Percentiles rank a stretch among this genome's conserved stretches.
These are phyloP conservation scores for Streblospio benedicti DNA, from an alignment of 1,140 invertebrate genomes.

Conservation along the genomic window DNA sequence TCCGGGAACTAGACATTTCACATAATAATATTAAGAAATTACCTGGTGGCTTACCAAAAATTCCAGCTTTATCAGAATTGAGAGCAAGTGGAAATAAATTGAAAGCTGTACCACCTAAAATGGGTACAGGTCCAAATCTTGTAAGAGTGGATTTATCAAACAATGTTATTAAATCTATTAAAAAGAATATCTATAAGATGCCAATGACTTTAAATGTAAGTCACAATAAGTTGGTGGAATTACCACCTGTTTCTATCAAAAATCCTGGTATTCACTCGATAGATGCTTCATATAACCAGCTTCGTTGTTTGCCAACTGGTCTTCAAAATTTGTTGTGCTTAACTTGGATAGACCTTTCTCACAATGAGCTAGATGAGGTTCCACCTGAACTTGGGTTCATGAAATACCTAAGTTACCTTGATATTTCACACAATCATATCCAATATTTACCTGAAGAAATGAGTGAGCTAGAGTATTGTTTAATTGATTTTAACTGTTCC, in stretches of 20 bases:
- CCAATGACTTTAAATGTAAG: conserved; percentile 29
- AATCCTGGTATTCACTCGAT: conserved; percentile 27
- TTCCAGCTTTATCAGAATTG: conserved; percentile 27
- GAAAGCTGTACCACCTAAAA: conserved; percentile 27
- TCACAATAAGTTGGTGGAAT: conserved; percentile 34
- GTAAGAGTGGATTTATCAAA: conserved; percentile 32
- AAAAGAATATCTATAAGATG: conserved; percentile 39
- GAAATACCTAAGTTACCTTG: conserved; percentile 34
- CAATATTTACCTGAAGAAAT: conserved; percentile 33
- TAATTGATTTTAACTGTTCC: conserved; percentile 13
- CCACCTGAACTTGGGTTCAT: conserved; percentile 31
- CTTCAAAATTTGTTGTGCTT: conserved; percentile 33
- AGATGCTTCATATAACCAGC: conserved; percentile 35
- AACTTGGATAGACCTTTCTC: conserved; percentile 31
- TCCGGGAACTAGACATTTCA: conserved; percentile 32
- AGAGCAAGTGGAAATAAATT: conserved; percentile 26
- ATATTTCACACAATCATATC: conserved; percentile 34
- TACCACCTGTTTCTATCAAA: conserved; percentile 35
- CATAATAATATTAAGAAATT: conserved; percentile 38
- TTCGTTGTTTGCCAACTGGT: conserved; percentile 31
- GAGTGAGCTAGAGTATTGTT: conserved; percentile 28
- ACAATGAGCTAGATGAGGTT: conserved; percentile 34
- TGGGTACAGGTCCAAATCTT: conserved; percentile 34
- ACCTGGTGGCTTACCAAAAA: conserved; percentile 39
- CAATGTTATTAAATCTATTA: conserved; percentile 34